phyloP scores from a whole-genome alignment of 2,113 vertebrate genomes.

The Romanogobio albipinnatus region DNA sequence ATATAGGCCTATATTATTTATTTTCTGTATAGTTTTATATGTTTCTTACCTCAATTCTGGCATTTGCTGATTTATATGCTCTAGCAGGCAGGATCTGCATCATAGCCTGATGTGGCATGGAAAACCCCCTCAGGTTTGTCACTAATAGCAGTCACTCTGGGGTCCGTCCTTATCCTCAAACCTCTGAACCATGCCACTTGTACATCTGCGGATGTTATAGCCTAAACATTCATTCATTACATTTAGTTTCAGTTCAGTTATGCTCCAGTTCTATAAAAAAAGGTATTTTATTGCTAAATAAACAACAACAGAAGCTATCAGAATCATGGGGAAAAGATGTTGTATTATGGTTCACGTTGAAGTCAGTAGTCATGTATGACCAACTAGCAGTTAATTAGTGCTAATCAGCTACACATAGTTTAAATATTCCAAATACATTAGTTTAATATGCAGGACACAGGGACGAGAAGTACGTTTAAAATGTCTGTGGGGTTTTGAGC shows the following conservation, averaged over 20 bases:
- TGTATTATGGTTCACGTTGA: too few relatives aligned
- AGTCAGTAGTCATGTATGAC: too few relatives aligned
- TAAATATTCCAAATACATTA: neutral
- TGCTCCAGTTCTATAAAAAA: neutral
- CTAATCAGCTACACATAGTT: neutral
- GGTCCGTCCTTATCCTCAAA: neutral
- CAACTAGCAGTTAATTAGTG: too few relatives aligned
- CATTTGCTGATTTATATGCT: neutral
- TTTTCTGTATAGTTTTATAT: too few relatives aligned
- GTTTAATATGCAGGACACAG: neutral
- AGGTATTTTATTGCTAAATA: neutral
- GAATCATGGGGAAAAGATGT: too few relatives aligned
- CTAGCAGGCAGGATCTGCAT: neutral
- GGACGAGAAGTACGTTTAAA: neutral
- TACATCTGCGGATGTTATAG: conserved; percentile 3
- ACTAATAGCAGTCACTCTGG: neutral
- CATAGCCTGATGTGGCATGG: conserved; percentile 28
- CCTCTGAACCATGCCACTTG: neutral
- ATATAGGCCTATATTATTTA: too few relatives aligned
- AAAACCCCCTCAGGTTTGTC: neutral
- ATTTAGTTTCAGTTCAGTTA: neutral
- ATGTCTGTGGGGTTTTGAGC: too few relatives aligned
- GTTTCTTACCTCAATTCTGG: neutral
- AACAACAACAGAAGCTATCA: neutral
- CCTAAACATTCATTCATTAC: neutral